Evolutionary conservation across 2,113 vertebrate genomes (phyloP).

Genomic region (Vulpes vulpes): DNA sequence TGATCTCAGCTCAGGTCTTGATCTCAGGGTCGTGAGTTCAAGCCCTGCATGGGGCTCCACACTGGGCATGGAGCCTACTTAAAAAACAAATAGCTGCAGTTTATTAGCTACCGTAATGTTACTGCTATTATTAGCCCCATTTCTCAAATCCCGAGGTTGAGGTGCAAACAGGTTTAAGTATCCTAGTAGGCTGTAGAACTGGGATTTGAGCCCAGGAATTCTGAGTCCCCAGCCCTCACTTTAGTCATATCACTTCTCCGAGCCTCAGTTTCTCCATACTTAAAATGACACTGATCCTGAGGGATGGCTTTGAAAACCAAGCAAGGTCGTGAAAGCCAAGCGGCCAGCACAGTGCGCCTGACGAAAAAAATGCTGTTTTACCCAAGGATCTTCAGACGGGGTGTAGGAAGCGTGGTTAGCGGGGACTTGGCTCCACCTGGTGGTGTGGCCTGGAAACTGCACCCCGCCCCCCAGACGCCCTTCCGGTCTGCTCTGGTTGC

Average conservation of each 20-base stretch:
- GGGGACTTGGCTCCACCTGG: not conserved
- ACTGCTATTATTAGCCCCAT: not conserved
- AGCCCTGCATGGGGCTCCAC: not conserved
- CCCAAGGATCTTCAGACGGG: accelerated
- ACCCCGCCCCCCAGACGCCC: accelerated
- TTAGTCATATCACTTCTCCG: not conserved
- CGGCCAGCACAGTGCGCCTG: not conserved
- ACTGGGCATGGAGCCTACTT: not conserved
- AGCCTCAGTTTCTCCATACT: not conserved
- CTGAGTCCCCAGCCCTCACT: not conserved
- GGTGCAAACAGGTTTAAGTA: not conserved
- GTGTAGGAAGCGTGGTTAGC: not conserved
- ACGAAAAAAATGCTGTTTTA: not conserved
- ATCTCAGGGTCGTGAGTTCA: not conserved
- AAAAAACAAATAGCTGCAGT: not conserved
- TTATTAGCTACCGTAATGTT: not conserved
- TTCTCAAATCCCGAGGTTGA: not conserved
- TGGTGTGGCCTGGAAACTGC: not conserved
- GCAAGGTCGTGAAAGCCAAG: not conserved
- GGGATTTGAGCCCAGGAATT: not conserved
- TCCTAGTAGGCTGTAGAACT: not conserved
- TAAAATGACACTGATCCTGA: not conserved
- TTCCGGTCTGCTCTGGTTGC: not conserved
- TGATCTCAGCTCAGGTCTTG: not conserved
- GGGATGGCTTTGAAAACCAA: not conserved